Base-by-base conservation (phyloP, 1,140 invertebrate species). In the Listronotus bonariensis region DNA sequence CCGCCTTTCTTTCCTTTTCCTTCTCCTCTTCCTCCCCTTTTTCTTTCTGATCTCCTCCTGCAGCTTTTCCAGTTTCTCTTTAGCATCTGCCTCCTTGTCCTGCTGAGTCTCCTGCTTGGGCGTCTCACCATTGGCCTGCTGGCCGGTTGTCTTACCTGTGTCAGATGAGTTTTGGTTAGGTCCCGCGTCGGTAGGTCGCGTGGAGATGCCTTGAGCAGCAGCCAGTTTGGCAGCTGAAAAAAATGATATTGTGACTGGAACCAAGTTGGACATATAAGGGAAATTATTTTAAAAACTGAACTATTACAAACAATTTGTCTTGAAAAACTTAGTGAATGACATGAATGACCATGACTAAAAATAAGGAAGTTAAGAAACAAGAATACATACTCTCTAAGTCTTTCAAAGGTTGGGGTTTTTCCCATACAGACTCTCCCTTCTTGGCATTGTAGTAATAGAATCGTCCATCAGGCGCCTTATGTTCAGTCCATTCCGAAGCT, bases 401-500 rank as follows among this genome's bases (percentile, higher is more conserved):
- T 71, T 90, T 88, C 18, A 99, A 72, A 12, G 90, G 87, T 75
- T 95, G 88, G 0, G 97, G 97, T 77, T 97, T 98, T 73, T 97
- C 95, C 97, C 97, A 99, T 1, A 96, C 92, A 41, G 92, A 95
- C 80, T 96, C 89, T 54, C 88, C 88, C 18, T 90, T 89, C 77
- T 88, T 90, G 0, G 89, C 87, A 81, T 97, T 93, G 76, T 96
- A 96, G 80, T 93, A 99, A 79, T 98, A 98, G 0, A 88, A 85
- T 55, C 93, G 84, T 9, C 96, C 96, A 79, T 98, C 96, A 0
- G 94, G 92, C 17, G 95, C 92, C 68, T 91, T 88, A 80, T 98
- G 95, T 75, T 97, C 95, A 0, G 90, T 90, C 96, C 96, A 98
- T 76, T 96, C 91, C 49, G 89, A 86, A n/a, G 93, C 95, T 66